Base-by-base conservation (phyloP, 2,888 invertebrate species). In the Anoplius nigerrimus region DNA sequence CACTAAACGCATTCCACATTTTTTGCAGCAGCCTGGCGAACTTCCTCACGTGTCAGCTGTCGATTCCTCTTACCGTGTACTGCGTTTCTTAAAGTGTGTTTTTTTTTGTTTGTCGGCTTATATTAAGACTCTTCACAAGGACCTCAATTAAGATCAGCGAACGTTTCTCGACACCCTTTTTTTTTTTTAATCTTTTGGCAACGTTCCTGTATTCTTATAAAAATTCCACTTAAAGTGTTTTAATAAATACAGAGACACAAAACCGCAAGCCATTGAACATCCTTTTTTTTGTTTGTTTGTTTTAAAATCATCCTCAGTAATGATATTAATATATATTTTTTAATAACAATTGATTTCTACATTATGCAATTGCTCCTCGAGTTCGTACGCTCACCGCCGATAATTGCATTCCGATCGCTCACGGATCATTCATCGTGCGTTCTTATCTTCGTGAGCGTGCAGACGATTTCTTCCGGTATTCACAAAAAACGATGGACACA, bases 401-500 rank as follows among this genome's bases (percentile, higher is more conserved):
- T 74, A 72, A 43, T 60, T n/a, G 59, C 68, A 56, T 61, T 63
- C 53, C 70, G 18, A 52, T 62, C 21, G 54, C 66, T 59, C 66
- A 58, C 24, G 72, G 66, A 24, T 59, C 34, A 58, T 68, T 78
- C n/a, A n/a, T n/a, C n/a, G n/a, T n/a, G n/a, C n/a, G n/a, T n/a
- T n/a, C n/a, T 34, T 34, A 6, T 34, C 34, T 34, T 34, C 34
- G 34, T 34, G 34, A 34, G 34, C 34, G 11, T 34, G 11, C 34
- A 34, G 11, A 34, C 34, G 34, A 34, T 11, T 11, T n/a, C 6
- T 34, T 34, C 34, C 34, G 67, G 60, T 78, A 79, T 79, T 81
- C 67, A 80, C 76, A 81, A 78, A 75, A 78, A 78, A 66, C 70
- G 74, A 78, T 72, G 75, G 72, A 75, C 74, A 74, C 74, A 55